Evolutionary conservation across 2,797 vertebrate species (phyloP).

Genomic region (Acridotheres tristis): DNA sequence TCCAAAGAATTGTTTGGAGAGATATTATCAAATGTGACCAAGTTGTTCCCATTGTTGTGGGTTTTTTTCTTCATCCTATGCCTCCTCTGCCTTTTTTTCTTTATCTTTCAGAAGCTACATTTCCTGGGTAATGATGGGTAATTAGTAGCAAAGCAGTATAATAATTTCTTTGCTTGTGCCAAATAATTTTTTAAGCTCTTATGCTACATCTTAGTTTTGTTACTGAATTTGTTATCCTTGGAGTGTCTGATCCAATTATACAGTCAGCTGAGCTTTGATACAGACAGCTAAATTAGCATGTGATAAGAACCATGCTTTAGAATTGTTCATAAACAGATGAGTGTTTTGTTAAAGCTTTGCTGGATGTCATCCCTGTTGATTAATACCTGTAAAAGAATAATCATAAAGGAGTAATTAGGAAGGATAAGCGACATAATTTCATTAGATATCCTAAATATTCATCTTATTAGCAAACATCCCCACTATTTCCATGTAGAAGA

Average conservation of each 20-base stretch:
- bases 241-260: conserved; percentile 4
- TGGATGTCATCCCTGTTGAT: neutral
- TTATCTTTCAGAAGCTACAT: neutral
- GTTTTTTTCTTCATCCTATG: neutral
- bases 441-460: neutral
- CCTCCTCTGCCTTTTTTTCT: neutral
- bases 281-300: neutral
- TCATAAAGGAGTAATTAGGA: neutral
- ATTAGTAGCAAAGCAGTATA: neutral
- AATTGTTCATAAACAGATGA: neutral
- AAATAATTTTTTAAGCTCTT: neutral
- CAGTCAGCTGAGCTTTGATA: conserved; percentile 1
- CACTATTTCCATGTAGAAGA: neutral
- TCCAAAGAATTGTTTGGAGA: neutral
- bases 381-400: neutral
- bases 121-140: neutral
- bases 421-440: neutral
- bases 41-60: rapidly evolving
- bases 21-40: neutral
- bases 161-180: neutral
- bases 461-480: neutral
- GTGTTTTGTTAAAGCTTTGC: neutral
- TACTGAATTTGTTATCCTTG: neutral
- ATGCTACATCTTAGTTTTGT: neutral
- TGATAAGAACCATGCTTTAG: neutral